These are phyloP conservation scores for Tapirus indicus DNA, from an alignment of 2,797 vertebrate genomes.

Conservation along the genomic window DNA sequence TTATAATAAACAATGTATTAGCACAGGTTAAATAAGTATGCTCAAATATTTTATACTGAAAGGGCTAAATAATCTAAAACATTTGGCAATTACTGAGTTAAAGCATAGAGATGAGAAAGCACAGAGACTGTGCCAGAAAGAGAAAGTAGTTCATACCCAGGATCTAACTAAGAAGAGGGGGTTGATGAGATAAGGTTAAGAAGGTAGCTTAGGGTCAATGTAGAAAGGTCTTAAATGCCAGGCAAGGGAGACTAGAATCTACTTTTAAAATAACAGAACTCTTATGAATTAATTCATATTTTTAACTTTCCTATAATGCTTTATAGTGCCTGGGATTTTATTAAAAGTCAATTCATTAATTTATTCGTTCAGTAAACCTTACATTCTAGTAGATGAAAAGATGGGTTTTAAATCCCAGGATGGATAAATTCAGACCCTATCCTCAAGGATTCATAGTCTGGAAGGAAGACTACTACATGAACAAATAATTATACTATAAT, in stretches of 20 bases:
- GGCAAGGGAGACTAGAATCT: neutral
- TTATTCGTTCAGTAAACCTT: slow-evolving; percentile 39
- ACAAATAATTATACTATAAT: neutral
- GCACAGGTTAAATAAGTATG: neutral
- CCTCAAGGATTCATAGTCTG: neutral
- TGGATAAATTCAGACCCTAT: neutral
- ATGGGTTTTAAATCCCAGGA: slow-evolving; percentile 7
- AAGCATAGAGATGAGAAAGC: neutral
- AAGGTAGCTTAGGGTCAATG: neutral
- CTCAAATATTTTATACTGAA: slow-evolving; percentile 16
- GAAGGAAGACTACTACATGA: neutral
- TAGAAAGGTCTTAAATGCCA: neutral
- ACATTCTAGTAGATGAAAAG: neutral
- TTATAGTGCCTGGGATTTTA: neutral
- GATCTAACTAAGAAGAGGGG: neutral
- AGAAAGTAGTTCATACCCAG: neutral
- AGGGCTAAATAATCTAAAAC: neutral
- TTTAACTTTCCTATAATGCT: neutral
- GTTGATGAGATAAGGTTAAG: neutral
- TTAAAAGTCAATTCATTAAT: neutral
- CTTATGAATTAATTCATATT: neutral
- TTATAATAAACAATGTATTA: neutral
- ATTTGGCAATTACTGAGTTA: neutral
- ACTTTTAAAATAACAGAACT: neutral
- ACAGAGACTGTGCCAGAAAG: neutral